phyloP scores from a whole-genome alignment of 2,888 invertebrate species.

The Ormyrus rosae region DNA sequence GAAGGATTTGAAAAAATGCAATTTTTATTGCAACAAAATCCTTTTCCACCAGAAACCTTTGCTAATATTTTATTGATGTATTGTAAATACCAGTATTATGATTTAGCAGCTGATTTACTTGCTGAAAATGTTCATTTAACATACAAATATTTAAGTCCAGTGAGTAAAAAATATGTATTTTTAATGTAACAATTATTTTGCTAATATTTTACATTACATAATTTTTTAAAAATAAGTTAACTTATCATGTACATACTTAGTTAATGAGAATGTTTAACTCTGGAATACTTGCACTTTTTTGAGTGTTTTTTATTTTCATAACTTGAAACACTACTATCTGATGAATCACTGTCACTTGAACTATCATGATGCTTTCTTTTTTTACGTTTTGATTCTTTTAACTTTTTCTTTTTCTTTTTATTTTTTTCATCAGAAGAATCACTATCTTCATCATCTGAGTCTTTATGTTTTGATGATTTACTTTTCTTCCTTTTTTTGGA shows the following conservation, averaged over 20 bases:
- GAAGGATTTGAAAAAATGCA: slow-evolving; percentile 97
- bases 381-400: slow-evolving; percentile 63
- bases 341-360: slow-evolving; percentile 62
- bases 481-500: slow-evolving; percentile 69
- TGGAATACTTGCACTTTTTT: slow-evolving; percentile 71
- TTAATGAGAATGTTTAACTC: slow-evolving; percentile 64
- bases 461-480: slow-evolving; percentile 62
- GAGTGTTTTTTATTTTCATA: slow-evolving; percentile 63
- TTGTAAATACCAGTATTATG: slow-evolving; percentile 98
- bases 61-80: slow-evolving; percentile 95
- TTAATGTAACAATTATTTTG: not conserved
- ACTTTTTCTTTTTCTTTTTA: slow-evolving; percentile 66
- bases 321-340: slow-evolving; percentile 58
- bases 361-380: slow-evolving; percentile 62
- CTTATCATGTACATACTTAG: slow-evolving; percentile 18
- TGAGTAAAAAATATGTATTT: slow-evolving; percentile 73
- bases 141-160: slow-evolving; percentile 94
- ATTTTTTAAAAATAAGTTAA: slow-evolving; percentile 19
- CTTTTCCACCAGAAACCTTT: slow-evolving; percentile 98
- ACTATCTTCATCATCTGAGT: slow-evolving; percentile 57
- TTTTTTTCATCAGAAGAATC: slow-evolving; percentile 60
- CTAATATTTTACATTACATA: not conserved
- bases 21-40: slow-evolving; percentile 95
- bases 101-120: slow-evolving; percentile 97
- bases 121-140: slow-evolving; percentile 98